Conservation (phyloP, 2,797 vertebrate species). For the Hozukius guyotensis region DNA sequence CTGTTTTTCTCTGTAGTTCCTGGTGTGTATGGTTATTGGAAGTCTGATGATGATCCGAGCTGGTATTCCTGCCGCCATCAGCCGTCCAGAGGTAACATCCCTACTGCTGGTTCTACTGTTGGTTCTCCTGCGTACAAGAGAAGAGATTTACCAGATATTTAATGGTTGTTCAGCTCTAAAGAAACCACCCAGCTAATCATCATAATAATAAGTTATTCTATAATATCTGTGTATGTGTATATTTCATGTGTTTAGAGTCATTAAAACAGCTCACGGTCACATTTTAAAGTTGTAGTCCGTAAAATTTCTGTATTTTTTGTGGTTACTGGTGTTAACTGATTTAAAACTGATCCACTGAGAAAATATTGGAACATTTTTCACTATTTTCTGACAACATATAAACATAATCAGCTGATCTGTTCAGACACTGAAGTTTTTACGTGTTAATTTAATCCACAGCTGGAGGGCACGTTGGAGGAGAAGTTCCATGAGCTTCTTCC, state of each 20-base stretch:
- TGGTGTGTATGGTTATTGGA: conserved; percentile 26
- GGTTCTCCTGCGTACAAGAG: not conserved
- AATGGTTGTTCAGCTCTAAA: too few species aligned
- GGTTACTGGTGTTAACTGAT: not conserved
- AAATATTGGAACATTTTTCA: not conserved
- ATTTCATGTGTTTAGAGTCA: not conserved
- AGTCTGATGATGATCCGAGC: conserved; percentile 3
- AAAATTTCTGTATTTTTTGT: not conserved
- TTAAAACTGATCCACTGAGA: too few species aligned
- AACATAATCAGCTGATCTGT: too few species aligned
- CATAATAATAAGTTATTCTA: too few species aligned
- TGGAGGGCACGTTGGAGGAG: rapidly evolving
- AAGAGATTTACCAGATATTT: too few species aligned
- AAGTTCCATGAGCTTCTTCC: not conserved
- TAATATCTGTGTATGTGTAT: not conserved
- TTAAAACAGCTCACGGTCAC: not conserved
- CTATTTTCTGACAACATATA: too few species aligned
- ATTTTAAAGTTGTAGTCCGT: not conserved
- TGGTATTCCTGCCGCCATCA: not conserved
- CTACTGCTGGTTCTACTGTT: not conserved
- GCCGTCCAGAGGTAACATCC: not conserved
- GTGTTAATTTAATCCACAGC: conserved; percentile 4
- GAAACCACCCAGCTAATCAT: too few species aligned
- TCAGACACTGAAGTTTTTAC: too few species aligned
- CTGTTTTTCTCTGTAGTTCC: conserved; percentile 21